Percentiles rank a stretch among this genome's conserved stretches.
These are phyloP conservation scores for Bothrops jararaca DNA, from an alignment of 2,113 vertebrate genomes.

Conservation along the genomic window DNA sequence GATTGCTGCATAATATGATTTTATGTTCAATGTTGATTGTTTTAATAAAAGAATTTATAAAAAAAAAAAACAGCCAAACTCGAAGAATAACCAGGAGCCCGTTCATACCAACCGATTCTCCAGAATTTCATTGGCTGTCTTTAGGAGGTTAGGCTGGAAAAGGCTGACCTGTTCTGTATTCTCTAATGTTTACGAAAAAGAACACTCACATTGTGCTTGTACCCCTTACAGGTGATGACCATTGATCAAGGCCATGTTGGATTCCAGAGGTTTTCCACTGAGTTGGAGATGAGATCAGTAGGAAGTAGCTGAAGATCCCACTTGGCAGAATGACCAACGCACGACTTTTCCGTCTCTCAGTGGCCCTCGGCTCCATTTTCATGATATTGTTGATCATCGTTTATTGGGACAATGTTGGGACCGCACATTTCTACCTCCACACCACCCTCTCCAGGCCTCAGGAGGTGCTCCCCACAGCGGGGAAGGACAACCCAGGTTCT, in stretches of 20 bases:
- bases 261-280: constrained; percentile 14
- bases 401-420: constrained; percentile 94
- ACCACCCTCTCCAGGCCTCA: constrained; percentile 80
- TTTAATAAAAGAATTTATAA: too few species aligned
- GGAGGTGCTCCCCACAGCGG: constrained; percentile 50
- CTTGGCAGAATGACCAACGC: constrained; percentile 85
- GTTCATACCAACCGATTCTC: neutral
- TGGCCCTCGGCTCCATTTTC: constrained; percentile 85
- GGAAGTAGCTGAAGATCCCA: neutral
- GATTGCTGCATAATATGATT: too few species aligned
- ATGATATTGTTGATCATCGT: constrained; percentile 95
- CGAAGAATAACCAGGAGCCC: neutral
- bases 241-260: constrained; percentile 36
- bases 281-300: constrained; percentile 52
- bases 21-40: too few species aligned
- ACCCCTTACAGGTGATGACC: constrained; percentile 50
- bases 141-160: neutral
- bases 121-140: neutral
- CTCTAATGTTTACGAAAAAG: neutral
- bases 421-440: constrained; percentile 84
- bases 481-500: constrained; percentile 54
- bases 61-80: neutral
- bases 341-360: constrained; percentile 84
- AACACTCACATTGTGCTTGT: constrained; percentile 11
- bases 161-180: neutral